Percentiles rank a stretch among this genome's conserved stretches.
phyloP scores from a whole-genome alignment of 2,113 vertebrate species.

The Etheostoma spectabile region DNA sequence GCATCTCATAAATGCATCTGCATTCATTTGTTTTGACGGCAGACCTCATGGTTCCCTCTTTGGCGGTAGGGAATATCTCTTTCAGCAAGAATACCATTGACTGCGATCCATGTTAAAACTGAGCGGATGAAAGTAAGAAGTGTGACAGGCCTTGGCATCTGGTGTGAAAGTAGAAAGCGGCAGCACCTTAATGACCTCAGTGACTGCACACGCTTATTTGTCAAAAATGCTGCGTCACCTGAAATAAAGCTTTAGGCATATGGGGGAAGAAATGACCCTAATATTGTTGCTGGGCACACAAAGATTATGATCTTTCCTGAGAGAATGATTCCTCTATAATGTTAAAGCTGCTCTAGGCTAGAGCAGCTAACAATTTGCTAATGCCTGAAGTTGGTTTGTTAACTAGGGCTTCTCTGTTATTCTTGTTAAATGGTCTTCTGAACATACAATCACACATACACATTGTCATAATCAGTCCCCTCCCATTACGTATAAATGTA shows the following conservation, averaged over 20 bases:
- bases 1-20: slow-evolving; percentile 82
- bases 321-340: slow-evolving; percentile 46
- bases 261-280: slow-evolving; percentile 2
- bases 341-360: slow-evolving; percentile 30
- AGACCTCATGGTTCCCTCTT: slow-evolving; percentile 47
- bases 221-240: slow-evolving; percentile 33
- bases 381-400: slow-evolving; percentile 3
- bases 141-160: slow-evolving; percentile 51
- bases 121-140: slow-evolving; percentile 15
- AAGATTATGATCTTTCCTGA: slow-evolving; percentile 40
- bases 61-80: slow-evolving; percentile 60
- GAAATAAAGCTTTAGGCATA: neutral
- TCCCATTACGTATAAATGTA: neutral
- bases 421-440: neutral
- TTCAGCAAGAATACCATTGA: slow-evolving; percentile 47
- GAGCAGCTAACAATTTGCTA: slow-evolving; percentile 14
- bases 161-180: slow-evolving; percentile 13
- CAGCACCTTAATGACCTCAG: slow-evolving; percentile 28
- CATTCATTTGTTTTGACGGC: slow-evolving; percentile 75
- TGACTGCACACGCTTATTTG: neutral
- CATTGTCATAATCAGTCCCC: neutral
- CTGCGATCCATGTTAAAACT: slow-evolving; percentile 33
- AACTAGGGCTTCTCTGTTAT: neutral
- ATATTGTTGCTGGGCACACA: slow-evolving; percentile 10
- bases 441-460: neutral